Base-by-base conservation (phyloP, 2,888 invertebrate species). In the Acleris cristana region DNA sequence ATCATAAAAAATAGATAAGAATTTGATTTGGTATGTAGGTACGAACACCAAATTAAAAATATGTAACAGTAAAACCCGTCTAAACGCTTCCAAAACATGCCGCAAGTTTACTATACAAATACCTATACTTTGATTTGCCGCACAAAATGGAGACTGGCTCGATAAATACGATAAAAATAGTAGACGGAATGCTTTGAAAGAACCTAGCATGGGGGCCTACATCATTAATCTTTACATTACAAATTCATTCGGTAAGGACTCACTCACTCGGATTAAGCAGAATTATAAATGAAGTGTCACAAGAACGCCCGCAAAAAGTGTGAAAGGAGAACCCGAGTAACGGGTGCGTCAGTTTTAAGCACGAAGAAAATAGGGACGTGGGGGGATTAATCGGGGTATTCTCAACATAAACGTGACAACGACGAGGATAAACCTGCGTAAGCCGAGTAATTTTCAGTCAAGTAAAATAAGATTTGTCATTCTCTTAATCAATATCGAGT, bases 261-360 rank as follows among this genome's bases (percentile, higher is more conserved):
- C 89, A 89, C 88, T 89, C 89, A 86, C 87, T 89, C 79, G 90
- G 87, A 89, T 90, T 92, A 90, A 88, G 88, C 86, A 81, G 88
- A 89, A 90, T 90, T 90, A 91, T 91, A 91, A 91, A 92, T 92
- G 91, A 89, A 86, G 87, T 92, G 91, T 89, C 90, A 90, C 87
- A 76, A 76, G 82, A 86, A 84, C 78, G 81, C 79, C 77, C 76
- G 80, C 86, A 92, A 92, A 92, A 91, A 91, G 85, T 82, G 85
- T 83, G 83, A 83, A 87, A 82, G 80, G 81, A 79, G 85, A 86
- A 80, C 81, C 84, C 79, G 81, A 79, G 80, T 75, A 74, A 75
- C 72, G 77, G 77, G 79, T 81, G 83, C 83, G 87, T 82, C 87
- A 81, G 86, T 86, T 88, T 88, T 86, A 84, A 85, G 87, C 81